phyloP scores from a whole-genome alignment of 2,113 vertebrate species.

The Cettia cetti region DNA sequence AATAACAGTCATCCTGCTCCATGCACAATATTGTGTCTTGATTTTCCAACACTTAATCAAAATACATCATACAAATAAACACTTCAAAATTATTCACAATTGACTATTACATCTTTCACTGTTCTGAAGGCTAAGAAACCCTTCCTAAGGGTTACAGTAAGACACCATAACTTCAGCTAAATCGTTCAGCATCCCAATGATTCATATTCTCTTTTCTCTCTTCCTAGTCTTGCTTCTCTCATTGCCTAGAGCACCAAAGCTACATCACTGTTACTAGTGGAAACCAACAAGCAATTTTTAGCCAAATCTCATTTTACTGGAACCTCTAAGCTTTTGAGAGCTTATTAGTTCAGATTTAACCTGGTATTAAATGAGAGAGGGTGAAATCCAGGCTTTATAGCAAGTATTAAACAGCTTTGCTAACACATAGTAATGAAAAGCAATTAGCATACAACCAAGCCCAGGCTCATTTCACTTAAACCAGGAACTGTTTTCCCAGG shows the following conservation, averaged over 20 bases:
- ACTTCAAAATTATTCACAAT: background rate
- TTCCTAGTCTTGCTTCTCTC: background rate
- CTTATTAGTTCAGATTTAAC: conserved; percentile 44
- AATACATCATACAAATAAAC: background rate
- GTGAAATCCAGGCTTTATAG: conserved; percentile 43
- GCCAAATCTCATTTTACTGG: conserved; percentile 56
- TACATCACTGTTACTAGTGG: background rate
- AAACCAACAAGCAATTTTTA: conserved; percentile 7
- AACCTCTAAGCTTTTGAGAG: conserved; percentile 42
- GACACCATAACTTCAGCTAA: background rate
- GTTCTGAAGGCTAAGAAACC: background rate
- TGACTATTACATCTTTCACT: background rate
- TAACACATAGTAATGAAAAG: conserved; percentile 9
- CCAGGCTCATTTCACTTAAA: conserved; percentile 10
- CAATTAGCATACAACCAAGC: conserved; percentile 4
- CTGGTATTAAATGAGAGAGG: conserved; percentile 25
- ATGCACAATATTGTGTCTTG: background rate
- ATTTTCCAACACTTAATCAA: background rate
- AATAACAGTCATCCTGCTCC: background rate
- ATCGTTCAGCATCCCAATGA: background rate
- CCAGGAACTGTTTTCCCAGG: conserved; percentile 1
- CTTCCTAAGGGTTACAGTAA: background rate
- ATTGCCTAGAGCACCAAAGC: background rate
- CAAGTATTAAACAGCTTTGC: conserved; percentile 33
- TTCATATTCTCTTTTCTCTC: background rate